Base-by-base conservation (phyloP, 2,113 vertebrate species). In the Phalacrocorax aristotelis region DNA sequence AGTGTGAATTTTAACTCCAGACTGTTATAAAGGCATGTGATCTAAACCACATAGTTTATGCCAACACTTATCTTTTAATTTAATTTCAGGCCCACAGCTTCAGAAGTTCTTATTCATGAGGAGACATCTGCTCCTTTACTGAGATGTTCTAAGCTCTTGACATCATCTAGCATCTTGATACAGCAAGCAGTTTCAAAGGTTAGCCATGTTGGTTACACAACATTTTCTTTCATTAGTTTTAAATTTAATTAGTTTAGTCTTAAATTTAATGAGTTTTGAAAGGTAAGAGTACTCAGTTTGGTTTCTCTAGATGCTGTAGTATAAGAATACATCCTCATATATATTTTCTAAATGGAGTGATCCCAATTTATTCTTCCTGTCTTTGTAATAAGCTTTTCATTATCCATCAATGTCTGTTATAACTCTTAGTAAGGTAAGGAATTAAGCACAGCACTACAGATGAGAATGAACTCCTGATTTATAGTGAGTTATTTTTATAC, bases 191-290 rank as follows among this genome's bases (percentile, higher is more conserved):
- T 90, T 85, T 90, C 75, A 88, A 88, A 90, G 49, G 34, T 85
- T 90, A 86, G 38, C 30, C 0, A 0, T 88, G 49, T 65, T 10
- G 1, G 57, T 87, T 90, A n/a, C 42, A 81, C 65, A 88, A 62
- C 15, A 62, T 83, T 96, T 95, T 69, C 51, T 70, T 83, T 80
- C 60, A 92, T 65, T 80, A 77, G 12, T 74, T 94, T 88, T 81
- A 51, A 42, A 70, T 88, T 65, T 86, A 25, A 46, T 78, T 49
- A 61, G n/a, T 77, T 90, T 90, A 77, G 12, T 70, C 93, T 88
- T 81, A 51, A 42, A 70, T 88, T 65, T 86, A 25, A 51, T 75
- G 57, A 61, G 32, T 77, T 90, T 90, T 65, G 42, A 66, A 94
- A 86, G 32, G 66, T 62, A 51, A 34, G 66, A 85, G 27, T 49